Conservation (phyloP, 2,113 vertebrate species). For the Pterocles orientalis region DNA sequence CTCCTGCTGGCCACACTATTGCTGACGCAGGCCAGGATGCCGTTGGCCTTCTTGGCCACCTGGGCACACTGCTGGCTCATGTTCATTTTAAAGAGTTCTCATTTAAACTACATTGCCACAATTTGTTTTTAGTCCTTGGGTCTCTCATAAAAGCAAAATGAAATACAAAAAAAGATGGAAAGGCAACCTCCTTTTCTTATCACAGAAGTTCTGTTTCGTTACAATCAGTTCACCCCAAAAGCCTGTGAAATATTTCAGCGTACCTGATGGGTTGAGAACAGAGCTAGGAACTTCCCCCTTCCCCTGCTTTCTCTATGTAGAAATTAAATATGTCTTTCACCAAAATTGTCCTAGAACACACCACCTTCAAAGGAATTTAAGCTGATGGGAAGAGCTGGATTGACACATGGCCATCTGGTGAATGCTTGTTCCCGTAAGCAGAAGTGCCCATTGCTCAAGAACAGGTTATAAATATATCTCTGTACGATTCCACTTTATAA, state of each 20-base stretch:
- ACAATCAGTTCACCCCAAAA: not conserved
- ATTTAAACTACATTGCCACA: not conserved
- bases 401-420: constrained; percentile 29
- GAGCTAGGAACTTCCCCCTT: not conserved
- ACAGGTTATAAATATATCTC: not conserved
- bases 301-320: not conserved
- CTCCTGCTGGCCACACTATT: too few species aligned
- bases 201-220: not conserved
- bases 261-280: not conserved
- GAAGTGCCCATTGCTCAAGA: constrained; percentile 30
- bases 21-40: too few species aligned
- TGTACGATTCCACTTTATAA: not conserved
- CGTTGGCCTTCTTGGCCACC: too few species aligned
- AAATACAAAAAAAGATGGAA: not conserved
- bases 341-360: not conserved
- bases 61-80: too few species aligned
- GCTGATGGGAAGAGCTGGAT: constrained; percentile 54
- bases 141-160: not conserved
- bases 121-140: not conserved
- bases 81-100: not conserved
- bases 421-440: not conserved
- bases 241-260: not conserved
- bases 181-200: not conserved
- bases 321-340: not conserved
- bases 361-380: constrained; percentile 26